A percentile compares a stretch with the other conserved stretches of the same genome.
Conservation (phyloP, 1,140 invertebrate genomes). For the Melipona quadrifasciata region DNA sequence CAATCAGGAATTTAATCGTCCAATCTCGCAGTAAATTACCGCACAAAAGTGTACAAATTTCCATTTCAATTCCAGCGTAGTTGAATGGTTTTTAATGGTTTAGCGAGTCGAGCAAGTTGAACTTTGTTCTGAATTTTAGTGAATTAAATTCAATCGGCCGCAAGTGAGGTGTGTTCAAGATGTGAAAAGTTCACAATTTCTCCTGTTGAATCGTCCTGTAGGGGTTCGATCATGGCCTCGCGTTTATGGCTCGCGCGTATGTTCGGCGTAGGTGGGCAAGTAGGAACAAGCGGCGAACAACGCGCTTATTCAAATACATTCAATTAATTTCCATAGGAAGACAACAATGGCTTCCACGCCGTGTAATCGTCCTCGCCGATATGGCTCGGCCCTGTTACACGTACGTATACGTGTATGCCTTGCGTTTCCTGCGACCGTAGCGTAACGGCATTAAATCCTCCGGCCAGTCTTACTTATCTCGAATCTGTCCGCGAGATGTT, state of each 20-base stretch:
- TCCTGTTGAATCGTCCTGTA: slow-evolving; percentile 56
- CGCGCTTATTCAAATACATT: slow-evolving; percentile 81
- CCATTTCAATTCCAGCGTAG: no score
- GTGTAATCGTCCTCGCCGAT: slow-evolving; percentile 71
- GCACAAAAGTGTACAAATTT: no score
- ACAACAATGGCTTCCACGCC: slow-evolving; percentile 78
- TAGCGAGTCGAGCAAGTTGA: no score
- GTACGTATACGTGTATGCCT: slow-evolving; percentile 20
- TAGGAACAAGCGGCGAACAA: slow-evolving; percentile 78
- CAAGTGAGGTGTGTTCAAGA: no score
- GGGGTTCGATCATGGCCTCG: slow-evolving; percentile 50
- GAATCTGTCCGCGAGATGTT: slow-evolving; percentile 42
- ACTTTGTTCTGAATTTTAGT: no score
- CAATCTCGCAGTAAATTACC: no score
- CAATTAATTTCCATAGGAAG: slow-evolving; percentile 81
- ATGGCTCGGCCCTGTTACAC: slow-evolving; percentile 36
- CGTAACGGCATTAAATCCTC: slow-evolving; percentile 64
- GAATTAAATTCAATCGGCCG: no score
- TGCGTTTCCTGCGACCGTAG: slow-evolving; percentile 55
- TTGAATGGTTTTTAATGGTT: no score
- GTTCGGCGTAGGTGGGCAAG: slow-evolving; percentile 78
- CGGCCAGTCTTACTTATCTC: slow-evolving; percentile 50
- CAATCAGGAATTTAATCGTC: no score
- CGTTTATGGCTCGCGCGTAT: slow-evolving; percentile 69
- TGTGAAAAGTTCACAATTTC: not conserved